Evolutionary conservation across 2,797 vertebrate genomes (phyloP), one percentile per base, ranked within the genome.

Genomic region (Myiotriccus ornatus): DNA sequence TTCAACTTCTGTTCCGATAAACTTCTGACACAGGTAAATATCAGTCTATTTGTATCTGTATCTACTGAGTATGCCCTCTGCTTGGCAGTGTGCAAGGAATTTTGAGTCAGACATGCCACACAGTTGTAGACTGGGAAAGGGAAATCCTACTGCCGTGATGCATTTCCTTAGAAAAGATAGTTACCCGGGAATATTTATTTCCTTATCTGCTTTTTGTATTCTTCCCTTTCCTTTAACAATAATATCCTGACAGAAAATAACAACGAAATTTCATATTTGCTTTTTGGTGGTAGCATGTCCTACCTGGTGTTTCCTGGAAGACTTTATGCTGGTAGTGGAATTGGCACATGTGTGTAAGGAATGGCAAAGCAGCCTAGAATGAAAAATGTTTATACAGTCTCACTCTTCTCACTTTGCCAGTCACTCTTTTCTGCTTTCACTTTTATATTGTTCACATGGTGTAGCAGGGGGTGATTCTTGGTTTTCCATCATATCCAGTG

Each of bases 21-120:
- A 85, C 93, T 93, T 83, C 84, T 94, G 68, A 71, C 84, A 89
- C 90, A 93, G 81, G 95, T 93, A 92, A 94, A 77, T 79, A 87
- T 24, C 49, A 82, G 32, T 49, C 60, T 89, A 25, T 84, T 94
- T 91, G 25, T 64, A 37, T 49, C 79, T 78, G 9, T 89, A 17
- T 95, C 89, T 92, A 64, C 60, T 67, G 44, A 93, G 56, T 7
- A 2, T 76, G 75, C 24, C 39, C 28, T 73, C 55, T 85, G 14
- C 57, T 79, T 87, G 70, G 74, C 73, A 71, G 49, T 14, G 15
- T 49, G 23, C 44, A 44, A 3, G 39, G 10, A 23, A 12, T 78
- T 63, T 76, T 63, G 30, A 53, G 37, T 73, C 35, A 44, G 34
- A 32, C 1, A 2, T 34, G 23, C 39, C 23, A 41, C 7, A 21